A percentile compares a stretch with the other conserved stretches of the same genome.
Evolutionary conservation across 2,888 invertebrate genomes (phyloP).

Genomic region (Nezara viridula): DNA sequence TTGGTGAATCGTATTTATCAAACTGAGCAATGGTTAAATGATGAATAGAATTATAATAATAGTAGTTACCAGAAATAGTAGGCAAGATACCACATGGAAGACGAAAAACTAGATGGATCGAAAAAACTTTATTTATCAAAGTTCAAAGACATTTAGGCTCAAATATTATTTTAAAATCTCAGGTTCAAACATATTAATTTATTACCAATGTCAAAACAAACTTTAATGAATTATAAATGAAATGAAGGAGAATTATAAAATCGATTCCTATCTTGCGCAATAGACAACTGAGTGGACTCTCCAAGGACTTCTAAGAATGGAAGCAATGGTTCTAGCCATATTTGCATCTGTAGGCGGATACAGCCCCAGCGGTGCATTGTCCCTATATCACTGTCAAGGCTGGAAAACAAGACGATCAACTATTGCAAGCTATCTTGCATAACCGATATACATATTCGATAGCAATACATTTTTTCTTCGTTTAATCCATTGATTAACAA

Average conservation of each 20-base stretch:
- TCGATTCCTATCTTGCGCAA: background rate
- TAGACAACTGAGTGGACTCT: background rate
- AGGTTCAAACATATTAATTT: too few relatives aligned
- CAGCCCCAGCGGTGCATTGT: background rate
- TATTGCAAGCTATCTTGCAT: background rate
- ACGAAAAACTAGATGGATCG: too few relatives aligned
- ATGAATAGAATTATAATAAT: too few relatives aligned
- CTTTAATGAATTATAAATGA: background rate
- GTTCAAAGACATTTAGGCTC: too few relatives aligned
- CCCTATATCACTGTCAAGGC: background rate
- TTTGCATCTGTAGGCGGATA: background rate
- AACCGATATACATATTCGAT: background rate
- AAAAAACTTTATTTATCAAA: too few relatives aligned
- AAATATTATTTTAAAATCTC: too few relatives aligned
- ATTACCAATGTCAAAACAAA: too few relatives aligned
- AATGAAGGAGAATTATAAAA: background rate
- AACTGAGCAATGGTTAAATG: too few relatives aligned
- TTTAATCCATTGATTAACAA: background rate
- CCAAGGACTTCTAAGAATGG: conserved; percentile 9
- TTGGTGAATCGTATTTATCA: too few relatives aligned
- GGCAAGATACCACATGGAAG: too few relatives aligned
- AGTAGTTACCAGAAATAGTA: too few relatives aligned
- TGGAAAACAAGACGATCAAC: background rate
- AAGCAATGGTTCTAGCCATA: background rate
- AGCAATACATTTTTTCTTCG: background rate